Percentiles rank a stretch among this genome's conserved stretches.
These are phyloP conservation scores for Bradypodion ventrale DNA, from an alignment of 2,797 vertebrate genomes.

Conservation along the genomic window DNA sequence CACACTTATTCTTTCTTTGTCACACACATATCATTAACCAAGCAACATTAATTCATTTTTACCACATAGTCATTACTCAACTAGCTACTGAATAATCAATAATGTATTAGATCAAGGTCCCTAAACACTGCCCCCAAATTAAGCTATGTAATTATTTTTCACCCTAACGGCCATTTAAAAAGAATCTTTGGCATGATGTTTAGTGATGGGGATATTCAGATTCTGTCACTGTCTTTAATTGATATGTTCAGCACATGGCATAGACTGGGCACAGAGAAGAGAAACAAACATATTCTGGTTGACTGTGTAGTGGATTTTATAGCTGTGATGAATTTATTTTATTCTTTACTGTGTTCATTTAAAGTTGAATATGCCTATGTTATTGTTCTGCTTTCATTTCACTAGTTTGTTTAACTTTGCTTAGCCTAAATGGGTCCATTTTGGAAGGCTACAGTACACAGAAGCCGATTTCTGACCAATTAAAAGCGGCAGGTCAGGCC, in stretches of 20 bases:
- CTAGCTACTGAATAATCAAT: conserved; percentile 43
- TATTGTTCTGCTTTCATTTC: no score
- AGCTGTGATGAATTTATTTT: no score
- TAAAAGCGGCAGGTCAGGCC: no score
- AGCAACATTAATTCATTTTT: conserved; percentile 34
- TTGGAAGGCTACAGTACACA: no score
- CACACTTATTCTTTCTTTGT: background rate
- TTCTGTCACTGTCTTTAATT: background rate
- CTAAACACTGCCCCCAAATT: conserved; percentile 39
- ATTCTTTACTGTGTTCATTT: no score
- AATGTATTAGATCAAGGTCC: conserved; percentile 18
- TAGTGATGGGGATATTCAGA: background rate
- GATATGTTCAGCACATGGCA: background rate
- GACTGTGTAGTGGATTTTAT: no score
- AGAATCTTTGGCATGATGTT: conserved; percentile 17
- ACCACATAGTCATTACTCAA: conserved; percentile 15
- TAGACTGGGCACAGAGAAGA: background rate
- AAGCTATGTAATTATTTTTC: conserved; percentile 29
- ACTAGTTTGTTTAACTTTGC: no score
- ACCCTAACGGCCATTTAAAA: conserved; percentile 20
- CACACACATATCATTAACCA: conserved; percentile 8
- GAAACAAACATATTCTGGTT: background rate
- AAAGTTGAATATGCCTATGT: no score
- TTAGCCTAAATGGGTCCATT: no score
- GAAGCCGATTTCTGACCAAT: no score